Percentiles rank a stretch among this genome's conserved stretches.
phyloP scores from a whole-genome alignment of 2,797 vertebrate genomes.

The Chaetodon trifasciatus region DNA sequence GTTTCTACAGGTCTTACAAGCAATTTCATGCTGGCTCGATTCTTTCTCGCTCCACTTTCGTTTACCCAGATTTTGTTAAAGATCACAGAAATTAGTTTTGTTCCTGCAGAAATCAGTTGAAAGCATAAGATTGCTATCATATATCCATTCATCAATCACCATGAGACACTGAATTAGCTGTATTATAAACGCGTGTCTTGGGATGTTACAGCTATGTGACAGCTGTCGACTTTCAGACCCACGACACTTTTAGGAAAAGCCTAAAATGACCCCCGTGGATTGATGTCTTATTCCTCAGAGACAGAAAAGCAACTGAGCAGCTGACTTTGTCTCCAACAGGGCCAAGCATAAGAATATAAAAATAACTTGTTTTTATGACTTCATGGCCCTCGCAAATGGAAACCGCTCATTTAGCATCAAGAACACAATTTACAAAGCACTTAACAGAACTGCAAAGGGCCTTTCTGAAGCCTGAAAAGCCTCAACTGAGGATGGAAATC shows the following conservation, averaged over 20 bases:
- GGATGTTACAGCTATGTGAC: not conserved
- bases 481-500: slow-evolving; percentile 75
- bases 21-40: slow-evolving; percentile 57
- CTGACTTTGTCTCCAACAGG: slow-evolving; percentile 57
- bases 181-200: too few relatives aligned
- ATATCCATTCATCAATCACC: not conserved
- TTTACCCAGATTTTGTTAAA: slow-evolving; percentile 51
- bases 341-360: slow-evolving; percentile 70
- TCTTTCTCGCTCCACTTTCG: slow-evolving; percentile 41
- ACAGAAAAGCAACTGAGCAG: slow-evolving; percentile 31
- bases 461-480: slow-evolving; percentile 79
- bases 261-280: slow-evolving; percentile 28
- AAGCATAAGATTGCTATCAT: not conserved
- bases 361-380: slow-evolving; percentile 82
- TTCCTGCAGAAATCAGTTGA: not conserved
- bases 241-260: not conserved
- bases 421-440: slow-evolving; percentile 83
- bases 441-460: slow-evolving; percentile 82
- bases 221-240: slow-evolving; percentile 14
- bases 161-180: not conserved
- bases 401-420: slow-evolving; percentile 76
- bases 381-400: slow-evolving; percentile 76
- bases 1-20: slow-evolving; percentile 50
- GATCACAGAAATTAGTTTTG: slow-evolving; percentile 39
- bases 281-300: slow-evolving; percentile 29